Evolutionary conservation across 2,113 vertebrate genomes (phyloP).

Genomic region (Lycocorax pyrrhopterus): DNA sequence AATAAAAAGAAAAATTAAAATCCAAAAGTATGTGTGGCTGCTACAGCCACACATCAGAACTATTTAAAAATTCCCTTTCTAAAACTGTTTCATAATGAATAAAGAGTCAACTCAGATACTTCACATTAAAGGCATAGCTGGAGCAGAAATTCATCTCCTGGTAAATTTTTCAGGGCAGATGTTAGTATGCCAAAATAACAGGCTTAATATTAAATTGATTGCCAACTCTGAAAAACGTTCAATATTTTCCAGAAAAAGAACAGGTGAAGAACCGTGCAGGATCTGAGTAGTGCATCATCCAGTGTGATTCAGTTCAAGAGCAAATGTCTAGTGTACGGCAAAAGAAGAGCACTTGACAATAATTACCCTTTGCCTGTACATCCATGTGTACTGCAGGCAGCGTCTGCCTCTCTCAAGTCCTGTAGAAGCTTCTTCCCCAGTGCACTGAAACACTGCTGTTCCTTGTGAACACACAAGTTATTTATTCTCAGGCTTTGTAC

Average conservation of each 20-base stretch:
- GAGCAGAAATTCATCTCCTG: not conserved
- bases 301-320: not conserved
- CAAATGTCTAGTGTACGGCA: not conserved
- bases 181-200: not conserved
- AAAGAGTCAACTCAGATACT: not conserved
- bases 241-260: not conserved
- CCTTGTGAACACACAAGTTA: not conserved
- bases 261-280: not conserved
- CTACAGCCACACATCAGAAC: not conserved
- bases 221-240: not conserved
- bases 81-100: not conserved
- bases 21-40: not conserved
- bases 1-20: not conserved
- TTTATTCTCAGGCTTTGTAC: not conserved
- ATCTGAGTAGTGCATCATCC: too few species aligned
- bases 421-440: not conserved
- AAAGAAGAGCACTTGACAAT: not conserved
- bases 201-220: not conserved
- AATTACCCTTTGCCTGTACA: not conserved
- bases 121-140: not conserved
- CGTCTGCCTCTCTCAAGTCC: fast-evolving
- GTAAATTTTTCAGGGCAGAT: not conserved
- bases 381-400: fast-evolving
- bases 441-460: not conserved
- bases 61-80: not conserved